Percentiles rank a stretch among this genome's conserved stretches.
phyloP scores from a whole-genome alignment of 2,888 invertebrate genomes.

The Hydrotaea diabolus region DNA sequence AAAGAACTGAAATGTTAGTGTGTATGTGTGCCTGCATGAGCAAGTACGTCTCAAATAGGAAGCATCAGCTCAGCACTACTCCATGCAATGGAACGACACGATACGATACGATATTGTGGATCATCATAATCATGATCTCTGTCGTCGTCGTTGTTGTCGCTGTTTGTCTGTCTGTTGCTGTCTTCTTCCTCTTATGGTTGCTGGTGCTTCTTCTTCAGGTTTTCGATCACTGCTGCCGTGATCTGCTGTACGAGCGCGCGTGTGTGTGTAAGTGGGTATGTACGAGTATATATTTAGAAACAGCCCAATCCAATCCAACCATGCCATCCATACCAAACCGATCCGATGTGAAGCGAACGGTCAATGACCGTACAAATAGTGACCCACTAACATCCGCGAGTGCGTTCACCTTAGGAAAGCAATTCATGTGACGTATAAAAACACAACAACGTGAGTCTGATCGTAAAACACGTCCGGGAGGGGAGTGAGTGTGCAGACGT shows the following conservation, averaged over 20 bases:
- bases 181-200: slow-evolving; percentile 36
- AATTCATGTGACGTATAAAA: slow-evolving; percentile 80
- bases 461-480: slow-evolving; percentile 31
- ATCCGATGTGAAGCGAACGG: slow-evolving; percentile 74
- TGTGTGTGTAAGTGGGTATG: neutral
- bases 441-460: slow-evolving; percentile 42
- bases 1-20: slow-evolving; percentile 53
- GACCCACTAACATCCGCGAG: slow-evolving; percentile 82
- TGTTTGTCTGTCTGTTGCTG: slow-evolving; percentile 69
- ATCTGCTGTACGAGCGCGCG: neutral
- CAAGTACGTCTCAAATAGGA: slow-evolving; percentile 4
- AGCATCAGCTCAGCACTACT: slow-evolving; percentile 8
- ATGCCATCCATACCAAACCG: slow-evolving; percentile 73
- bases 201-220: slow-evolving; percentile 36
- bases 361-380: slow-evolving; percentile 81
- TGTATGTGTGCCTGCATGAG: neutral
- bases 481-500: too few relatives aligned
- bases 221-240: neutral
- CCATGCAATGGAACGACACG: slow-evolving; percentile 19
- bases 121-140: slow-evolving; percentile 52
- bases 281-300: slow-evolving; percentile 61
- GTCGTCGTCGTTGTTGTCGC: slow-evolving; percentile 55
- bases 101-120: slow-evolving; percentile 53
- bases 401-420: slow-evolving; percentile 78
- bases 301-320: slow-evolving; percentile 75